Conservation (phyloP, 1,140 invertebrate genomes). For the Lepidurus apus region DNA sequence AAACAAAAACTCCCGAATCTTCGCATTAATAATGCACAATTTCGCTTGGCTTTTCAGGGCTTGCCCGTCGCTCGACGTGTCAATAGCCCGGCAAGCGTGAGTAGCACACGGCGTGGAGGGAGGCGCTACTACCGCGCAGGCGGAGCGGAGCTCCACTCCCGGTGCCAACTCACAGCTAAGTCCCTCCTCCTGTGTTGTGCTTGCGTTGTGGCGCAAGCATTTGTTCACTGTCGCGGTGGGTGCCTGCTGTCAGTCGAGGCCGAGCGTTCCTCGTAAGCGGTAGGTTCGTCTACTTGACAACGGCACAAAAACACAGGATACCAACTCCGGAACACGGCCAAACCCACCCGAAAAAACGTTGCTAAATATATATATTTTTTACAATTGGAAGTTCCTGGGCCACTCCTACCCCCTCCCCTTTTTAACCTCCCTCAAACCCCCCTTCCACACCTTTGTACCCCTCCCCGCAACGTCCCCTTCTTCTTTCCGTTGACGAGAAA, state of each 20-base stretch:
- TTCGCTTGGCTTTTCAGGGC: too few relatives aligned
- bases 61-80: too few relatives aligned
- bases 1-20: neutral
- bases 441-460: neutral
- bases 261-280: constrained; percentile 1
- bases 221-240: neutral
- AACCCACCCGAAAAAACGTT: too few relatives aligned
- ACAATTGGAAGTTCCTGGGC: constrained; percentile 6
- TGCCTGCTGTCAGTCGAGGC: neutral
- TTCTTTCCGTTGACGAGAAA: neutral
- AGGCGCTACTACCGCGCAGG: too few relatives aligned
- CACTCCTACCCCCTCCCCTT: neutral
- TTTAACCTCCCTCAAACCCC: neutral
- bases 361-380: neutral
- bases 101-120: too few relatives aligned
- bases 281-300: neutral
- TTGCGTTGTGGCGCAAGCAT: neutral
- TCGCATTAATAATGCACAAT: too few relatives aligned
- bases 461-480: neutral
- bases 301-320: neutral
- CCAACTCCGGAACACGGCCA: too few relatives aligned
- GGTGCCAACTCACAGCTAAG: neutral
- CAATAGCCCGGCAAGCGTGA: too few relatives aligned
- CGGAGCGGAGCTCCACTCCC: too few relatives aligned
- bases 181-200: neutral